phyloP scores from a whole-genome alignment of 2,888 invertebrate genomes.

The Bimastos eiseni region DNA sequence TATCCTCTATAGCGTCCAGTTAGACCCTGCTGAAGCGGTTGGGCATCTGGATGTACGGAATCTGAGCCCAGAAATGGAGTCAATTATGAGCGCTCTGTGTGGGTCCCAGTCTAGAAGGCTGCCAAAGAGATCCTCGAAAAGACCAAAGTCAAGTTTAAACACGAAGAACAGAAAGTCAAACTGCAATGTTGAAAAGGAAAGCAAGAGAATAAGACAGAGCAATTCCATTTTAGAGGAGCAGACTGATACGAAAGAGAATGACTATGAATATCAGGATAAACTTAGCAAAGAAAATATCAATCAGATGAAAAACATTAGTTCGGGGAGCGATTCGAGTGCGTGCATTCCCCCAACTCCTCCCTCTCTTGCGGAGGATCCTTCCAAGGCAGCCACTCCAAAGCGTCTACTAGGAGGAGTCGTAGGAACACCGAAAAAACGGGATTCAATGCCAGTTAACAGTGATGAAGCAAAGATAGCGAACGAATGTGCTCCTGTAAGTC shows the following conservation, averaged over 20 bases:
- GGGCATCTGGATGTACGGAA: not conserved
- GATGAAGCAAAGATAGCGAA: not conserved
- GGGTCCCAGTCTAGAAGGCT: not conserved
- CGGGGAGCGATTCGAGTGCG: slow-evolving; percentile 48
- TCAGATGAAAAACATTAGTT: not conserved
- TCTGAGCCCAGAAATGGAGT: not conserved
- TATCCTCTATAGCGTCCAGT: not conserved
- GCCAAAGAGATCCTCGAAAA: not conserved
- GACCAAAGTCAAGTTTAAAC: not conserved
- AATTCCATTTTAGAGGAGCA: not conserved
- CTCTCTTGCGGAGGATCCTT: slow-evolving; percentile 32
- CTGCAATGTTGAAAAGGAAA: not conserved
- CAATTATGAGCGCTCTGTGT: not conserved
- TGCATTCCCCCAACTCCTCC: slow-evolving; percentile 59
- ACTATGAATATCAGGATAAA: not conserved
- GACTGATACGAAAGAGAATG: not conserved
- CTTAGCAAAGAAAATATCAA: slow-evolving; percentile 18
- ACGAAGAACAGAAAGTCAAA: not conserved
- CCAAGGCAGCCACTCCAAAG: slow-evolving; percentile 34
- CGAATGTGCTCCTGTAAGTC: not conserved
- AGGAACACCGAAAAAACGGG: slow-evolving; percentile 27
- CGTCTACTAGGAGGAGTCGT: slow-evolving; percentile 31
- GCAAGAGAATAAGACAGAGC: not conserved
- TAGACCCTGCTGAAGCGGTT: not conserved
- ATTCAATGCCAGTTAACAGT: not conserved